Evolutionary conservation across 2,797 vertebrate species (phyloP).

Genomic region (Gymnopithys bicolor): DNA sequence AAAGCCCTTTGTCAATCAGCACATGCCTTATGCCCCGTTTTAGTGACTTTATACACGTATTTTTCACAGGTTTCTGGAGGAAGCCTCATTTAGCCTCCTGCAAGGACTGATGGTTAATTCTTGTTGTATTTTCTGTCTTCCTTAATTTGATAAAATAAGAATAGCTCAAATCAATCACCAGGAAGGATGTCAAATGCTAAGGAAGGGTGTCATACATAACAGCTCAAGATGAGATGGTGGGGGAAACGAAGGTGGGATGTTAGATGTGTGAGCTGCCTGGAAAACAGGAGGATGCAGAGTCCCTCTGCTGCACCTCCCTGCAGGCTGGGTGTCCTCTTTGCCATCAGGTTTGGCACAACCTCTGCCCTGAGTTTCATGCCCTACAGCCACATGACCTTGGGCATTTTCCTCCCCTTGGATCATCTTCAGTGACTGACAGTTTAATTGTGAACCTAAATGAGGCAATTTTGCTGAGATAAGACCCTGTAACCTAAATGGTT

Average conservation of each 20-base stretch:
- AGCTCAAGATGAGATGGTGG: neutral
- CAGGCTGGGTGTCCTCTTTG: neutral
- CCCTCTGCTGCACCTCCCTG: neutral
- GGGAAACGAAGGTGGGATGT: neutral
- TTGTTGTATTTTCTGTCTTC: constrained; percentile 34
- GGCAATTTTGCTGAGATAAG: neutral
- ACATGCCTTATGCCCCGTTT: neutral
- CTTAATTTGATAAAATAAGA: constrained; percentile 38
- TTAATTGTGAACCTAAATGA: neutral
- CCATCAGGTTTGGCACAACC: neutral
- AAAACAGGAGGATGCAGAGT: neutral
- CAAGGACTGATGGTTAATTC: neutral
- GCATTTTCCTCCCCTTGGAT: neutral
- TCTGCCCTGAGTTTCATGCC: neutral
- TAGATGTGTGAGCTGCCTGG: neutral
- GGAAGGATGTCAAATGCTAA: constrained; percentile 18
- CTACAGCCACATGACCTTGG: fast-evolving
- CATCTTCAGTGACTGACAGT: neutral
- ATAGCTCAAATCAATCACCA: constrained; percentile 47
- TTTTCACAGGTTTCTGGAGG: constrained; percentile 2
- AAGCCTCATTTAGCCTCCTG: neutral
- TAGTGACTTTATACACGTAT: neutral
- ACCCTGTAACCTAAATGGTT: neutral
- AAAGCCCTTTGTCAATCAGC: constrained; percentile 30
- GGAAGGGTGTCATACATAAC: neutral